Evolutionary conservation across 2,797 vertebrate species (phyloP).

Genomic region (Atherinosoma microstoma): DNA sequence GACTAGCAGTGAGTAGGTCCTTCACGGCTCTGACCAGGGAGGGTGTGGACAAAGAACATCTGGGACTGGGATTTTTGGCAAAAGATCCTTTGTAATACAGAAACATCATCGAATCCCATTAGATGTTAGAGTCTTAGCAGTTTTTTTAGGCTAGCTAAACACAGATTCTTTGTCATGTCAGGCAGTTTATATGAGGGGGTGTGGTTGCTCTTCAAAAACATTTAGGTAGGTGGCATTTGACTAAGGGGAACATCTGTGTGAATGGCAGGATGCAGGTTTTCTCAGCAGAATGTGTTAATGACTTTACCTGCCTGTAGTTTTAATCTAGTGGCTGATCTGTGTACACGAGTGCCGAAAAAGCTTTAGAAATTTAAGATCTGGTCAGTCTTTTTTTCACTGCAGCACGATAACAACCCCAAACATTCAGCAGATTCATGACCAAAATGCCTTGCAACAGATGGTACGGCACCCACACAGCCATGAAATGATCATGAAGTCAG

Average conservation of each 20-base stretch:
- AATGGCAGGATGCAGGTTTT: not conserved
- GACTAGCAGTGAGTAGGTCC: too few relatives aligned
- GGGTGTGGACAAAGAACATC: too few relatives aligned
- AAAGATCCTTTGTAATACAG: too few relatives aligned
- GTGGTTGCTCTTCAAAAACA: not conserved
- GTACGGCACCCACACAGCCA: not conserved
- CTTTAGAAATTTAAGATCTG: not conserved
- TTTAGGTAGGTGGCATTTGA: not conserved
- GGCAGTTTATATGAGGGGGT: not conserved
- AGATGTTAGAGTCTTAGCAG: too few relatives aligned
- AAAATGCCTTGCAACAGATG: conserved; percentile 13
- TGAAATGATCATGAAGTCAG: not conserved
- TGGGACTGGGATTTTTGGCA: too few relatives aligned
- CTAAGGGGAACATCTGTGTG: not conserved
- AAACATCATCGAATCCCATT: too few relatives aligned
- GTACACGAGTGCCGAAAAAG: not conserved
- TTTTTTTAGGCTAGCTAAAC: too few relatives aligned
- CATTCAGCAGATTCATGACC: not conserved
- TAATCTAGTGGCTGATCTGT: not conserved
- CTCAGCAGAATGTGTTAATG: not conserved
- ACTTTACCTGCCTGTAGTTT: not conserved
- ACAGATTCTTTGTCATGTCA: not conserved
- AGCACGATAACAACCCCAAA: not conserved
- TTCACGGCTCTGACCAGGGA: too few relatives aligned
- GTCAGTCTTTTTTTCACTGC: not conserved